Conservation (phyloP, 1,140 invertebrate genomes). For the Pseudachorutes palmiensis region DNA sequence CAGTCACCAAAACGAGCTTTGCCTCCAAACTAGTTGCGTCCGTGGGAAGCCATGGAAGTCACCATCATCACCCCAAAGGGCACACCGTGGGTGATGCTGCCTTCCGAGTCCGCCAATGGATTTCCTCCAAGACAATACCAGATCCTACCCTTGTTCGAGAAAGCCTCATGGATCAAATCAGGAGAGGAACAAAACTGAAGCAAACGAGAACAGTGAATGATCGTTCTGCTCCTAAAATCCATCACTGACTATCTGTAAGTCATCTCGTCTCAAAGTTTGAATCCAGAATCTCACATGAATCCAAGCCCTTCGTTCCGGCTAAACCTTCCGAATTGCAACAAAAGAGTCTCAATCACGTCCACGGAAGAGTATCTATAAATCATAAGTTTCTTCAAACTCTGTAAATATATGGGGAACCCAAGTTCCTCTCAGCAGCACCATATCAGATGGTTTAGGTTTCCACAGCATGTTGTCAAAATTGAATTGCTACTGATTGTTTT, state of each 20-base stretch:
- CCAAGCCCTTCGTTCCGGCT: constrained; percentile 12
- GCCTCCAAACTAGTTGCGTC: constrained; percentile 34
- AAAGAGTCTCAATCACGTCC: too few relatives aligned
- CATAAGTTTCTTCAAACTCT: constrained; percentile 24
- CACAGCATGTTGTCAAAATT: neutral
- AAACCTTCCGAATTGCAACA: constrained; percentile 17
- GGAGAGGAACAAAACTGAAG: constrained; percentile 66
- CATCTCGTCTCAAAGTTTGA: constrained; percentile 38
- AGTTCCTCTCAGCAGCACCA: too few relatives aligned
- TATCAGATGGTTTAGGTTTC: neutral
- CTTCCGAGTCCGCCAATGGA: constrained; percentile 60
- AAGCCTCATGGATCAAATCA: constrained; percentile 81
- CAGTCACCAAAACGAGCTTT: constrained; percentile 24
- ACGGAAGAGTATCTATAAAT: constrained; percentile 23
- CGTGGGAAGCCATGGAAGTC: constrained; percentile 15
- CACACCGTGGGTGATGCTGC: constrained; percentile 37
- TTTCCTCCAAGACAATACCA: constrained; percentile 47
- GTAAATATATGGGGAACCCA: too few relatives aligned
- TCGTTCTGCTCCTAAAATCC: constrained; percentile 60
- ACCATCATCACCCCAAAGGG: constrained; percentile 7
- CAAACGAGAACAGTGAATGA: constrained; percentile 59
- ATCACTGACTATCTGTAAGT: constrained; percentile 44
- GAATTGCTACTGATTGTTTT: too few relatives aligned
- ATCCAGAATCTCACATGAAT: constrained; percentile 2
- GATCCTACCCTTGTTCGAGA: constrained; percentile 52